Base-by-base conservation (phyloP, 2,113 vertebrate species). In the Glareola pratincola region DNA sequence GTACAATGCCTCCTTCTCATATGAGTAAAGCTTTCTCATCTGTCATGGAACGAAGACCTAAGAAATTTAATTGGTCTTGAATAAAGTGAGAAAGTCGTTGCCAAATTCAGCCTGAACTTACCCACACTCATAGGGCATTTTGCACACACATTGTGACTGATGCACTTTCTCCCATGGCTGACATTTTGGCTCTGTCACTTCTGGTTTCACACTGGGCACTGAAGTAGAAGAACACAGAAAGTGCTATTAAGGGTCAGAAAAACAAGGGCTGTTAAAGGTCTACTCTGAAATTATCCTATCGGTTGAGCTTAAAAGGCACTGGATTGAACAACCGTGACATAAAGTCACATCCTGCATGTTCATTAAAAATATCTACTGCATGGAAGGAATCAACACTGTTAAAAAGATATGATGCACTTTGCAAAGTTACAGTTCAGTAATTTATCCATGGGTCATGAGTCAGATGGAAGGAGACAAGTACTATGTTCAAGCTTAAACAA, bases 81-180 rank as follows among this genome's bases (percentile, higher is more conserved):
- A 66, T 62, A 79, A 90, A 97, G 73, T 54, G 75, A 95, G 79
- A 90, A 63, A 56, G 30, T 90, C n/a, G 79, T 83, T 80, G 56
- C 8, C 27, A 74, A 92, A 63, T 36, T 78, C 50, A 86, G 51
- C 12, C 10, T 68, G 74, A 90, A 97, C 98, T 99, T 97, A 99
- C 99, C 94, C 94, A 97, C 99, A 99, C 60, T 99, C 98, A 54
- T 97, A 97, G 5, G 99, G 98, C 98, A 98, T 98, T 98, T 98
- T 99, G 93, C 99, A 99, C 78, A 99, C 98, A 95, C 99, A 99
- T 63, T 87, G 91, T 0, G 75, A 97, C 81, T 98, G 94, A 56
- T 98, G 94, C 5, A 95, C 60, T 63, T 97, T 99, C 97, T 99
- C 98, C 99, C 99, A 99, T 19, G 76, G 97, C 74, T 98, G 98